Base-by-base conservation (phyloP, 2,797 vertebrate species). In the Danio jaintianensis region DNA sequence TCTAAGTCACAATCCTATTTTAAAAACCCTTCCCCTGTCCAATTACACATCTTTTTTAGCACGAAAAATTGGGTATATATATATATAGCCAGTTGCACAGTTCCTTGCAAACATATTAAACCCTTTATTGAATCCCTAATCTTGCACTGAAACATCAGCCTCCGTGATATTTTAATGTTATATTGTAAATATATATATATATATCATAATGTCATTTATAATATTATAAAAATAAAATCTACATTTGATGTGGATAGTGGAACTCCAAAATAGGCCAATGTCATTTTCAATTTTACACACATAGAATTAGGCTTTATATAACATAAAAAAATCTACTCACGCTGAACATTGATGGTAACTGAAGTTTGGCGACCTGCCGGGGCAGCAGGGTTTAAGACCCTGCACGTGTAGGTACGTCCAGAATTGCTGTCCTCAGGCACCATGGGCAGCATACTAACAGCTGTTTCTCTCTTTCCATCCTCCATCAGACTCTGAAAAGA, bases 271-370 rank as follows among this genome's bases (percentile, higher is more conserved):
- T n/a, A n/a, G n/a, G n/a, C n/a, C n/a, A n/a, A n/a, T n/a, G n/a
- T n/a, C n/a, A n/a, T n/a, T n/a, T n/a, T n/a, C n/a, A n/a, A 29
- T 29, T 29, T 29, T 1, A 29, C 29, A 29, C 29, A n/a, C n/a
- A n/a, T n/a, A 29, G 29, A 2, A 47, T 6, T 29, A 29, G 29
- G 29, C 29, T 29, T 29, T 29, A 29, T 29, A 29, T 29, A 29
- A 29, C 29, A 29, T 29, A n/a, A 29, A 29, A n/a, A 47, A 40
- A 20, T 15, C 45, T 42, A 94, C 96, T 95, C 86, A 98, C 96
- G 96, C 82, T 97, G 96, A 84, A 98, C 95, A 36, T 92, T 96
- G 84, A 98, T 92, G 7, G 95, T 96, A 88, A 96, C 76, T 0
- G 95, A 94, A 16, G 94, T 96, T 90, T 97, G 95, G 79, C 93